phyloP scores from a whole-genome alignment of 2,113 vertebrate species.

The Corythoichthys haematopterus region DNA sequence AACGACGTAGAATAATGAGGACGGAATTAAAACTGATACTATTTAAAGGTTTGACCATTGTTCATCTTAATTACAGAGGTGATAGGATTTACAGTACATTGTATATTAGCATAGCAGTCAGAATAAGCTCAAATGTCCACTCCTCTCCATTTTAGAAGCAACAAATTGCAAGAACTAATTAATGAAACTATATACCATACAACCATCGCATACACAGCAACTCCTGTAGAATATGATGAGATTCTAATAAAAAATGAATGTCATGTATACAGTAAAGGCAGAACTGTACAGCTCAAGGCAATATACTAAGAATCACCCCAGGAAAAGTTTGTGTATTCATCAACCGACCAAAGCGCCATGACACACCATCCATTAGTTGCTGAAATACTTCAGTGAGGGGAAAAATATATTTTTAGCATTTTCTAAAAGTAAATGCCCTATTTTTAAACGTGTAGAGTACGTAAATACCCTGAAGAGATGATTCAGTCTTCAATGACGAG shows the following conservation, averaged over 20 bases:
- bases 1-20: constrained; percentile 72
- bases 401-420: neutral
- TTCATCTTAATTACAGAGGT: constrained; percentile 5
- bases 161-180: neutral
- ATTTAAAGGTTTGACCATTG: constrained; percentile 28
- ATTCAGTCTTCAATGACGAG: neutral
- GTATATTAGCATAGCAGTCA: neutral
- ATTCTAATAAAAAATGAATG: constrained; percentile 32
- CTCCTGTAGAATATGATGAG: neutral
- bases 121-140: neutral
- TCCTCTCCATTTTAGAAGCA: neutral
- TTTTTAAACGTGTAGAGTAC: neutral
- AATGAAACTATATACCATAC: neutral
- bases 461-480: neutral
- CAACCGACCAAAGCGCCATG: neutral
- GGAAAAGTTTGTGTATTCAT: constrained; percentile 21
- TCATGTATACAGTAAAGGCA: constrained; percentile 15
- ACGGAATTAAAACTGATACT: constrained; percentile 46
- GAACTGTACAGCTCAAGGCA: constrained; percentile 27
- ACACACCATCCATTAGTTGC: neutral
- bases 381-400: neutral
- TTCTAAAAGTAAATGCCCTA: neutral
- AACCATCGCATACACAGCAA: no score
- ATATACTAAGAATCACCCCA: constrained; percentile 16
- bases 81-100: neutral